These are phyloP conservation scores for Lycopodina hypogea DNA, from an alignment of 37 sponge, comb jelly and placozoan species.

Conservation along the genomic window DNA sequence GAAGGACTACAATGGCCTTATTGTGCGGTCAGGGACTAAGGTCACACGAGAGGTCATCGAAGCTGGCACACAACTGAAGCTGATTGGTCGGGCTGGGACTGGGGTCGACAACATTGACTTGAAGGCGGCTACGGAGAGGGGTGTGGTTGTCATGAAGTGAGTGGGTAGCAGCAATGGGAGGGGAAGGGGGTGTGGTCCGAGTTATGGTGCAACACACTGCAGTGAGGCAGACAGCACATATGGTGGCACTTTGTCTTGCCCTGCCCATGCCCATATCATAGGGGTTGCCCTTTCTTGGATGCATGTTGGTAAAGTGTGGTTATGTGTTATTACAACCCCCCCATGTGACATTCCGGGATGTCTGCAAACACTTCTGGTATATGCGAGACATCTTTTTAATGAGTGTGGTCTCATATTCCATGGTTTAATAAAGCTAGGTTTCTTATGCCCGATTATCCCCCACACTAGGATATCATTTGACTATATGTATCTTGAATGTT, in stretches of 20 bases:
- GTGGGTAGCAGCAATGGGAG: not conserved
- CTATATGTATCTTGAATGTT: too few species aligned
- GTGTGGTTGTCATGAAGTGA: slow-evolving; percentile 93
- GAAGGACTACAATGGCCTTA: slow-evolving; percentile 89
- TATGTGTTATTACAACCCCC: too few species aligned
- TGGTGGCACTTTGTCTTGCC: not conserved
- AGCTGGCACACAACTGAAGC: slow-evolving; percentile 75
- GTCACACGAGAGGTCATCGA: slow-evolving; percentile 88
- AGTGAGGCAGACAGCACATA: not conserved
- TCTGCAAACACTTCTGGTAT: too few species aligned
- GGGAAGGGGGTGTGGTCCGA: not conserved
- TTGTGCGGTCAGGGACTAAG: slow-evolving; percentile 93
- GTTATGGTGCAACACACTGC: not conserved
- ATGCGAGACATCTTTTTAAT: too few species aligned
- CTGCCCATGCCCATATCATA: not conserved
- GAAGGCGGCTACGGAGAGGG: slow-evolving; percentile 73
- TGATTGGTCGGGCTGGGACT: slow-evolving; percentile 94
- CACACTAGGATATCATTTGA: too few species aligned
- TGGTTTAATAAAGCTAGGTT: too few species aligned
- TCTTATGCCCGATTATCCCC: too few species aligned
- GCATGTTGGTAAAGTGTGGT: too few species aligned
- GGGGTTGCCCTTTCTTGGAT: not conserved
- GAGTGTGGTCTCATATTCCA: too few species aligned
- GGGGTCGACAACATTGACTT: slow-evolving; percentile 96
- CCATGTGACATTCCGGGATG: too few species aligned